These are phyloP conservation scores for Xiphydria camelus DNA, from an alignment of 2,888 invertebrate genomes.

Conservation along the genomic window DNA sequence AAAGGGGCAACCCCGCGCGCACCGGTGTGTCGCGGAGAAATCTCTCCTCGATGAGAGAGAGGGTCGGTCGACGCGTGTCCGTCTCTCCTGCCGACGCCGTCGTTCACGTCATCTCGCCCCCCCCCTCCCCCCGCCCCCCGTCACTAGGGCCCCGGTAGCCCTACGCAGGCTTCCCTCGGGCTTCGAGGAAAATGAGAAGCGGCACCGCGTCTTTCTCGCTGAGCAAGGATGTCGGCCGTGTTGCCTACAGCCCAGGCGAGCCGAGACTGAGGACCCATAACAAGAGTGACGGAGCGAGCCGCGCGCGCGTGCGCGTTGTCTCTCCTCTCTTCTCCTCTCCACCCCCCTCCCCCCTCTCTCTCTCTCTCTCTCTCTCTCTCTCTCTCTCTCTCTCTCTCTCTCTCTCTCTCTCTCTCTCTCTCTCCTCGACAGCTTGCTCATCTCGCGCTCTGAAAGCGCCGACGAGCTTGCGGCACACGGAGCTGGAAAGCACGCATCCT, in stretches of 20 bases:
- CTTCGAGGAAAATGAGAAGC: neutral
- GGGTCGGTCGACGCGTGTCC: no score
- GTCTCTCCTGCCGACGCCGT: no score
- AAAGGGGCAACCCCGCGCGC: no score
- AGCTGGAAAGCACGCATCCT: no score
- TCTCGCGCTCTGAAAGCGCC: neutral
- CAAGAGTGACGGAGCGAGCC: constrained; percentile 35
- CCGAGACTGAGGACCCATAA: constrained; percentile 52
- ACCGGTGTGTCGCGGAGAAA: no score
- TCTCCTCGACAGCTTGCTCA: no score
- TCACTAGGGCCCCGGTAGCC: no score
- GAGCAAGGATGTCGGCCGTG: constrained; percentile 27
- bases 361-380: constrained; percentile 7
- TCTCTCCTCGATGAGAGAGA: no score
- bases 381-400: constrained; percentile 6
- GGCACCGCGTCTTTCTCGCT: neutral
- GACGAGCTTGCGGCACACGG: constrained; percentile 3
- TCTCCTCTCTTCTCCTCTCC: no score
- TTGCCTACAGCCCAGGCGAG: constrained; percentile 53
- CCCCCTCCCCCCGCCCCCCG: no score
- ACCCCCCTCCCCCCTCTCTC: constrained; percentile 11
- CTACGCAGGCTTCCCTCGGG: no score
- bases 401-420: constrained; percentile 5
- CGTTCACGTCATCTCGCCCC: no score
- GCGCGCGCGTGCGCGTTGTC: constrained; percentile 36